Base-by-base conservation (phyloP, 2,797 vertebrate genomes). In the Smutsia temminckii region DNA sequence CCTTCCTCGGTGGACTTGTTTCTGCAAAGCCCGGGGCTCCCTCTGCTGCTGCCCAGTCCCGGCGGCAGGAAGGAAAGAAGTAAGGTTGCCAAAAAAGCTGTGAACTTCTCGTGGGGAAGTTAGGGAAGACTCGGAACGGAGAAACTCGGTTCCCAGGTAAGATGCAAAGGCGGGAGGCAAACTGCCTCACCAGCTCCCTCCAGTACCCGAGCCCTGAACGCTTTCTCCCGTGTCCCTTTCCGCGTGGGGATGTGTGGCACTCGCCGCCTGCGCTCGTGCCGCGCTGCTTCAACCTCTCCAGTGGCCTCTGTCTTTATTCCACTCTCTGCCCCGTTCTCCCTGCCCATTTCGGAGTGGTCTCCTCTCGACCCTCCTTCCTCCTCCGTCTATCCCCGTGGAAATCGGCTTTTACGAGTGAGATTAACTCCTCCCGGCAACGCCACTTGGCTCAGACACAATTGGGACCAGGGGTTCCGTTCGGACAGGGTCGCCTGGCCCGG, bases 131-230 rank as follows among this genome's bases (percentile, higher is more conserved):
- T 59, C 13, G 4, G 25, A 25, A 74, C 49, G 9, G 78, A 84
- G 63, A 88, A 37, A 59, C 68, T 74, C 68, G 87, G 27, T 32
- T 74, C 29, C 46, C 81, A 80, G 98, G 97, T 97, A 97, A 98
- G 97, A 66, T 34, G 14, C 63, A 27, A 16, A 34, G 27, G 10
- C 29, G 53, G 69, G 40, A 72, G 34, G 94, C 55, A 14, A 94
- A 23, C 32, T 5, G 14, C 13, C 71, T 40, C 40, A 3, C 16
- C 6, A 3, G 11, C 9, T 46, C 6, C 29, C 14, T 27, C 11
- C 5, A 40, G 57, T 74, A 29, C 37, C 51, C 8, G 63, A 74
- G 32, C 27, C 40, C 55, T 3, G 78, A n/a, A 17, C 72, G 20
- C 2, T 16, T 3, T 13, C 20, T 5, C 69, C 18, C 8, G 42